Base-by-base conservation (phyloP, 2,113 vertebrate species). In the Phainopepla nitens region DNA sequence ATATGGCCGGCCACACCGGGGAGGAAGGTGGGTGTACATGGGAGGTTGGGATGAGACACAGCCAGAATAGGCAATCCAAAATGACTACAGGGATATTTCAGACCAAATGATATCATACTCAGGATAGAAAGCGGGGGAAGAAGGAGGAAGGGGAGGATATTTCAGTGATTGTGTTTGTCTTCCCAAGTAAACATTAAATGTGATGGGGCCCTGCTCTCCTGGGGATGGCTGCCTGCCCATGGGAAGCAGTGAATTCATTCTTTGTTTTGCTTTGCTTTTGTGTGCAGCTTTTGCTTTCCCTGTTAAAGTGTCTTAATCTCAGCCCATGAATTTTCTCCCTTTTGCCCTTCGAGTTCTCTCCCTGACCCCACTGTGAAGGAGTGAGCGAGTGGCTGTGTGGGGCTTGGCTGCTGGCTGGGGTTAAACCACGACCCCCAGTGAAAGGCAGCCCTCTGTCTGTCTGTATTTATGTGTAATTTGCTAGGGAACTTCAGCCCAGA, bases 1-100 rank as follows among this genome's bases (percentile, higher is more conserved):
- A 1, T 33, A 13, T 0, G n/a, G n/a, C n/a, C n/a, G 0, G 31
- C 11, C 27, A 29, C 0, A 0, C 31, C 50, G 29, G 42, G 3
- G 42, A 29, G 24, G 19, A 75, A n/a, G 3, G 1, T 41, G 82
- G n/a, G 14, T 5, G 5, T 65, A 4, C 5, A 3, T 13, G 29
- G 13, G 20, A 41, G 60, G 2, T 0, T 65, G 42, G 35, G 50
- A 75, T 15, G 19, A 3, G n/a, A 49, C 60, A 75, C 35, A 75
- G 31, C 24, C 19, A 24, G 51, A 31, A 49, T 20, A 75, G 29
- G 42, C 24, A 29, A 65, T 1, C 42, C 42, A 4, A 57, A 24
- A 5, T 29, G 35, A 41, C 50, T 35, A 75, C 3, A 65, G 35
- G 29, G 13, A 29, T 41, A 23, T 65, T 75, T 22, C 51, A 41